phyloP scores from a whole-genome alignment of 1,140 invertebrate species.

The Lepidotrigona ventralis region DNA sequence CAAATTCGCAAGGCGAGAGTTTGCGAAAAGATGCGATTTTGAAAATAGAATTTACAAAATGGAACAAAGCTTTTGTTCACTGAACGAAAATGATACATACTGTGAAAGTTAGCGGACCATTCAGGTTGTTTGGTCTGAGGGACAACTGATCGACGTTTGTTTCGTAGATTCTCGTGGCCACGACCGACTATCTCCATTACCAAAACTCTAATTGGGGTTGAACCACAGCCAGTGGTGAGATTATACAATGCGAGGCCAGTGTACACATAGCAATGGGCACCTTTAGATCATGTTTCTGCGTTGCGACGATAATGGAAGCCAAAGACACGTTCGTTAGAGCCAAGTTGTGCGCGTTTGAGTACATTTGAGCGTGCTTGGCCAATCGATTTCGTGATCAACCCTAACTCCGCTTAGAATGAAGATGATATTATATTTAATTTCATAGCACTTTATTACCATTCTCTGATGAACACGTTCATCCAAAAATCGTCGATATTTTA shows the following conservation, averaged over 20 bases:
- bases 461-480: no score
- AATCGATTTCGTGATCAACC: conserved; percentile 1
- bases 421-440: no score
- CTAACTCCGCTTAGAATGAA: no score
- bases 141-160: not conserved
- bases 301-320: conserved; percentile 45
- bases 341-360: conserved; percentile 10
- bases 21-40: no score
- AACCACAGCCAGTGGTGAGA: conserved; percentile 34
- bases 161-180: not conserved
- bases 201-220: conserved; percentile 46
- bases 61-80: not conserved
- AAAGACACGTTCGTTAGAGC: conserved; percentile 31
- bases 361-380: conserved; percentile 18
- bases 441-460: no score
- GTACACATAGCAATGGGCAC: conserved; percentile 44
- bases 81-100: not conserved
- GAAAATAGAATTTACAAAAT: not conserved
- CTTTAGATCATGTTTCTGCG: conserved; percentile 42
- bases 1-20: no score
- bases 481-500: no score
- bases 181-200: conserved; percentile 29
- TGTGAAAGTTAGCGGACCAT: no score
- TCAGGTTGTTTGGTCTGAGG: not conserved
- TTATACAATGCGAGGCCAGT: conserved; percentile 34